A percentile compares a stretch with the other conserved stretches of the same genome.
These are phyloP conservation scores for Pteria penguin DNA, from an alignment of 2,888 invertebrate genomes.

Conservation along the genomic window DNA sequence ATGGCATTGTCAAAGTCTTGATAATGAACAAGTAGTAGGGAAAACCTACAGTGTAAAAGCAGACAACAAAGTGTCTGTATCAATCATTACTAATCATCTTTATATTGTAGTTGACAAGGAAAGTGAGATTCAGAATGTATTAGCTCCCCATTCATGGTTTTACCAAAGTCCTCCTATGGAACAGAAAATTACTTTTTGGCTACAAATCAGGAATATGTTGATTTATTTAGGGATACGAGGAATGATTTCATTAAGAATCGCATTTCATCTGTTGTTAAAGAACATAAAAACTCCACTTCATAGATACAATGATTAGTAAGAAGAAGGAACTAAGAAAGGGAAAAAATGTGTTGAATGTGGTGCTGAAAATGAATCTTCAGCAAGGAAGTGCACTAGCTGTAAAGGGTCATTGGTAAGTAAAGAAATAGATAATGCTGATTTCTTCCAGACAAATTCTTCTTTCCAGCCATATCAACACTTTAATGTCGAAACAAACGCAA, in stretches of 20 bases:
- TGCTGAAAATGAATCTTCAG: conserved; percentile 31
- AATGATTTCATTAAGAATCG: not conserved
- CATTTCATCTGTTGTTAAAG: not conserved
- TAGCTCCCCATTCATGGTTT: conserved; percentile 24
- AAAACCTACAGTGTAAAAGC: conserved; percentile 30
- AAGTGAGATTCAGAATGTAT: conserved; percentile 21
- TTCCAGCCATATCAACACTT: conserved; percentile 17
- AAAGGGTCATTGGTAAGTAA: conserved; percentile 22
- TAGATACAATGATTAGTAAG: not conserved
- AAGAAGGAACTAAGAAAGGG: not conserved
- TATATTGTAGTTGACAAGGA: conserved; percentile 26
- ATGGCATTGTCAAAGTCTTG: conserved; percentile 30
- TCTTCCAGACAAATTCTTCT: not conserved
- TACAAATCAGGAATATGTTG: not conserved
- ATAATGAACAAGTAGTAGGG: conserved; percentile 42
- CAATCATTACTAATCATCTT: conserved; percentile 26
- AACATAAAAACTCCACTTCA: not conserved
- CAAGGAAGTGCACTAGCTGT: conserved; percentile 31
- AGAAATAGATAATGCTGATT: conserved; percentile 2
- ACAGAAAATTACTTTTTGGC: not conserved
- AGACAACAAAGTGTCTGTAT: conserved; percentile 31
- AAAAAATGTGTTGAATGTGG: conserved; percentile 29
- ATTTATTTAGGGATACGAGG: not conserved
- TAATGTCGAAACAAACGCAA: not conserved
- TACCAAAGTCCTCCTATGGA: not conserved